Percentiles rank a stretch among this genome's conserved stretches.
Evolutionary conservation across 2,888 invertebrate genomes (phyloP).

Genomic region (Leptopilina myrica): DNA sequence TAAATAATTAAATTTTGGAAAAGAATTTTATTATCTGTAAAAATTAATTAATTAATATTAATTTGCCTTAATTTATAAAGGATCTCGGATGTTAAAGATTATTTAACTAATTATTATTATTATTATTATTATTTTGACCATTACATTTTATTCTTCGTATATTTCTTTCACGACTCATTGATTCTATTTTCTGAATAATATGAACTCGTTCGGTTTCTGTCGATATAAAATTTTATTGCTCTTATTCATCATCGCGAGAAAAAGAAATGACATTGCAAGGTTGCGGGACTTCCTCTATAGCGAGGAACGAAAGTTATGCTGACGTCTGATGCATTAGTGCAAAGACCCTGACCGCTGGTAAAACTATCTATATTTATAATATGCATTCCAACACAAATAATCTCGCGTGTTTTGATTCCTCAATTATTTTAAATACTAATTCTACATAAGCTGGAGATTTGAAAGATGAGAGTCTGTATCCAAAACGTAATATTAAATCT

Average conservation of each 20-base stretch:
- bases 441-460: background rate
- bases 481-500: background rate
- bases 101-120: no score
- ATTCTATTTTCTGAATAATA: slow-evolving; percentile 17
- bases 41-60: no score
- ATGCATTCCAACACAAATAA: slow-evolving; percentile 44
- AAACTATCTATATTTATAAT: slow-evolving; percentile 48
- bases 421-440: slow-evolving; percentile 1
- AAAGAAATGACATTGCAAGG: slow-evolving; percentile 32
- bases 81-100: no score
- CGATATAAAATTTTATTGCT: background rate
- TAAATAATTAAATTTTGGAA: no score
- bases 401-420: slow-evolving; percentile 1
- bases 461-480: background rate
- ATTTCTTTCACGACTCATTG: background rate
- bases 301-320: slow-evolving; percentile 38
- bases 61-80: no score
- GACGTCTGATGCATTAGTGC: slow-evolving; percentile 32
- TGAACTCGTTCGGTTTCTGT: background rate
- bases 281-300: slow-evolving; percentile 23
- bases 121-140: no score
- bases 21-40: no score
- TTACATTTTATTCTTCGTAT: background rate
- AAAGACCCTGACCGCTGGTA: slow-evolving; percentile 57
- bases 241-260: slow-evolving; percentile 4